These are phyloP conservation scores for Drosophila phalerata DNA, from an alignment of 2,888 invertebrate genomes.

Conservation along the genomic window DNA sequence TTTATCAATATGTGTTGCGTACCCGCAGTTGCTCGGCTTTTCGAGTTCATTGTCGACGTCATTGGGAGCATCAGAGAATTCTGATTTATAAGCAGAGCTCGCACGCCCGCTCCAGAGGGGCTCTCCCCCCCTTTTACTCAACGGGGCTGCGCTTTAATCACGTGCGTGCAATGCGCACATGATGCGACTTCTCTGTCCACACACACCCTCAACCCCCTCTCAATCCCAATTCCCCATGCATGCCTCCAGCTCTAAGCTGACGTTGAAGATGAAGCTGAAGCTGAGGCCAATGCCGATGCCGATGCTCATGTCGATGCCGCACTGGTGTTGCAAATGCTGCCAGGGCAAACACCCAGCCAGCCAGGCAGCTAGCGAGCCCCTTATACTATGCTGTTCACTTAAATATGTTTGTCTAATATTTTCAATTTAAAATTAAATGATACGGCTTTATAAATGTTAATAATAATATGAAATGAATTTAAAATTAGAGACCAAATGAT, in stretches of 20 bases:
- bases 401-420: background rate
- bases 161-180: constrained; percentile 80
- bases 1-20: constrained; percentile 81
- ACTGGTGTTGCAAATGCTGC: constrained; percentile 76
- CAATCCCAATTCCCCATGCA: constrained; percentile 60
- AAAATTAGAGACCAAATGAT: too few species aligned
- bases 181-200: constrained; percentile 60
- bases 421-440: background rate
- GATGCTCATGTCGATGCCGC: constrained; percentile 67
- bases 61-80: constrained; percentile 70
- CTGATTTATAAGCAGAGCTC: constrained; percentile 75
- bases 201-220: background rate
- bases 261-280: constrained; percentile 26
- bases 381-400: constrained; percentile 37
- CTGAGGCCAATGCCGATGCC: constrained; percentile 38
- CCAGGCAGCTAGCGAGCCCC: constrained; percentile 59
- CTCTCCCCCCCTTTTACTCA: constrained; percentile 39
- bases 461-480: background rate
- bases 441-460: too few species aligned
- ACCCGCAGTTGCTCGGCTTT: constrained; percentile 30
- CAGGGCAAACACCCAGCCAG: constrained; percentile 72
- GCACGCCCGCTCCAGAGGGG: constrained; percentile 27
- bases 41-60: constrained; percentile 72
- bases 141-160: constrained; percentile 80
- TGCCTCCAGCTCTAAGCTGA: constrained; percentile 49